phyloP scores from a whole-genome alignment of 1,140 invertebrate species.

The Heliconius hewitsoni region DNA sequence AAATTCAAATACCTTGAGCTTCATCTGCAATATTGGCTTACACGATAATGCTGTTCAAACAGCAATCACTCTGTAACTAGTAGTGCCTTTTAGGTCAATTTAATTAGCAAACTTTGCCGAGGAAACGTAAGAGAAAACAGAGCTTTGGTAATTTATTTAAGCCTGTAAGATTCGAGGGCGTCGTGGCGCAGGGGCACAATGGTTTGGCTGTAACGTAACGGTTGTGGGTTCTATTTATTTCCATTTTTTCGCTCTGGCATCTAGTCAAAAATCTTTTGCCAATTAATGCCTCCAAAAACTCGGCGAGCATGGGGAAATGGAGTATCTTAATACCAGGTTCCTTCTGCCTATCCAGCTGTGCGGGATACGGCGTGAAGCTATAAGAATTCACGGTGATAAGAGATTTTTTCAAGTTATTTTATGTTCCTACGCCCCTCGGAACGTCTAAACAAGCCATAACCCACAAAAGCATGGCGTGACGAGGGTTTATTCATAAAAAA shows the following conservation, averaged over 20 bases:
- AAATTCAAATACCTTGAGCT: slow-evolving; percentile 3
- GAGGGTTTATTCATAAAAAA: slow-evolving; percentile 37
- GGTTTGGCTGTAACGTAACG: too few relatives aligned
- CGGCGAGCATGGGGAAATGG: too few relatives aligned
- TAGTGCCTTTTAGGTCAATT: slow-evolving; percentile 25
- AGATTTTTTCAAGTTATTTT: slow-evolving; percentile 22
- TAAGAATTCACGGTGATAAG: slow-evolving; percentile 15
- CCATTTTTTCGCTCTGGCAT: too few relatives aligned
- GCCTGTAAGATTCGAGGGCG: slow-evolving; percentile 3
- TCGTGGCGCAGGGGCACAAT: too few relatives aligned
- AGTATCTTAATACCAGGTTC: too few relatives aligned
- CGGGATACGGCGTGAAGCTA: too few relatives aligned
- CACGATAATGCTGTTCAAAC: slow-evolving; percentile 16
- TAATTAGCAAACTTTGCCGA: slow-evolving; percentile 21
- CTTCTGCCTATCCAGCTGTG: too few relatives aligned
- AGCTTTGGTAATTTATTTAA: slow-evolving; percentile 25
- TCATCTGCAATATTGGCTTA: slow-evolving; percentile 12
- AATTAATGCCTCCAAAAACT: too few relatives aligned
- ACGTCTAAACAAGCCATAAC: slow-evolving; percentile 34
- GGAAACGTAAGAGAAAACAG: slow-evolving; percentile 15
- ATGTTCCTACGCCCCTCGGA: background rate
- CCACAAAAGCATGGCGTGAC: slow-evolving; percentile 37
- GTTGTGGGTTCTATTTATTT: too few relatives aligned
- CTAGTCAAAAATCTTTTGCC: too few relatives aligned
- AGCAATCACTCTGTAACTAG: slow-evolving; percentile 21